Percentiles rank a stretch among this genome's conserved stretches.
Conservation (phyloP, 2,113 vertebrate species). For the Natator depressus region DNA sequence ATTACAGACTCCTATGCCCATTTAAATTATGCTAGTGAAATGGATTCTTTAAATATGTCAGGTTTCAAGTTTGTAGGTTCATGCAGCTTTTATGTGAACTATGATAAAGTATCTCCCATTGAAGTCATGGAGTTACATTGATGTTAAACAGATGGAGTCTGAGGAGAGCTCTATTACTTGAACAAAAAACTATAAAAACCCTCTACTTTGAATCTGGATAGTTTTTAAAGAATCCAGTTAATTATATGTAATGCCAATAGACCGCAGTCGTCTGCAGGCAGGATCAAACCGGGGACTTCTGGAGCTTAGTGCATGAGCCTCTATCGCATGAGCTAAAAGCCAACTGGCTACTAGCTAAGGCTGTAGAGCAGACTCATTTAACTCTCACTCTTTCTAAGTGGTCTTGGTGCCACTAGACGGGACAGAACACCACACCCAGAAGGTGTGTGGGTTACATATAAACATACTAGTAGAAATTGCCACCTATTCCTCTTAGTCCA, state of each 20-base stretch:
- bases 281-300: no score
- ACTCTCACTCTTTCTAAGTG: no score
- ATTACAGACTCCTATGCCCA: neutral
- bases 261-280: no score
- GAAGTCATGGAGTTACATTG: neutral
- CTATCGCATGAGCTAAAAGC: no score
- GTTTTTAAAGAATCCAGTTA: neutral
- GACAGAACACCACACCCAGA: no score
- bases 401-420: no score
- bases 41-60: neutral
- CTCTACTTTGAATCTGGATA: neutral
- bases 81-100: neutral
- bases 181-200: neutral
- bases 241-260: neutral
- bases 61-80: neutral
- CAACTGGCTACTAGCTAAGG: no score
- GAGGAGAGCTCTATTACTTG: neutral
- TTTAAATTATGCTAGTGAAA: neutral
- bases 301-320: no score
- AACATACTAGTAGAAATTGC: neutral
- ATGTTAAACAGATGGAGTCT: neutral
- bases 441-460: neutral
- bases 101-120: neutral
- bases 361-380: no score
- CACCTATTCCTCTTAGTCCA: neutral